Evolutionary conservation across 2,888 invertebrate genomes (phyloP), one percentile per base, ranked within the genome.

Genomic region (Imbricaverruca yamaguchii): DNA sequence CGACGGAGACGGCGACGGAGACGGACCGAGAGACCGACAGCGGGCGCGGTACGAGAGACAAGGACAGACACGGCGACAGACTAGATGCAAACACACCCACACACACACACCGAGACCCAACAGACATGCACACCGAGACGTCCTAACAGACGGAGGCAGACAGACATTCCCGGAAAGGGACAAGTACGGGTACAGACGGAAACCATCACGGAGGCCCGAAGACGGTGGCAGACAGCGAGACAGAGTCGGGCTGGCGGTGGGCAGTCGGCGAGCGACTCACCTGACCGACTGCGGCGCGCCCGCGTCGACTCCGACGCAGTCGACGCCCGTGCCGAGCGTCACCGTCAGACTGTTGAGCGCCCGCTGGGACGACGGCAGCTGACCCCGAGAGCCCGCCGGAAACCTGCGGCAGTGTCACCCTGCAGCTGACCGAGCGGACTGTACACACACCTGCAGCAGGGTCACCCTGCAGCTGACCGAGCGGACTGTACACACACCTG

Each of bases 341-440:
- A 74, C 74, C 55, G 74, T 74, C 74, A 74, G 55, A 21, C 74
- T 74, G 74, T 53, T 74, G 21, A 74, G 74, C 74, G 74, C 74
- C 74, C 74, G 74, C 74, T 74, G 74, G 2, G 74, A 74, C 21
- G 74, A 53, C 10, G 74, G 74, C 55, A 74, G 74, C 74, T 74
- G 74, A 21, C 74, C 21, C 23, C 74, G 74, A 8, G 74, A 55
- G 53, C 74, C 74, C 0, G 3, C 74, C 53, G 74, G 74, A 21
- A 74, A 74, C 55, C 74, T 74, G 53, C 59, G 59, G 7, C 59
- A 59, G 59, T 1, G 12, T 11, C 59, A 59, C 59, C 39, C 39
- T 39, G 1, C 4, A 39, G 39, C 39, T 39, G 4, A 39, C 39
- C 39, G 39, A 39, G 39, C 39, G 4, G 39, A n/a, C 39, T 39